Base-by-base conservation (phyloP, 2,113 vertebrate genomes). In the Megaceryle maxima region DNA sequence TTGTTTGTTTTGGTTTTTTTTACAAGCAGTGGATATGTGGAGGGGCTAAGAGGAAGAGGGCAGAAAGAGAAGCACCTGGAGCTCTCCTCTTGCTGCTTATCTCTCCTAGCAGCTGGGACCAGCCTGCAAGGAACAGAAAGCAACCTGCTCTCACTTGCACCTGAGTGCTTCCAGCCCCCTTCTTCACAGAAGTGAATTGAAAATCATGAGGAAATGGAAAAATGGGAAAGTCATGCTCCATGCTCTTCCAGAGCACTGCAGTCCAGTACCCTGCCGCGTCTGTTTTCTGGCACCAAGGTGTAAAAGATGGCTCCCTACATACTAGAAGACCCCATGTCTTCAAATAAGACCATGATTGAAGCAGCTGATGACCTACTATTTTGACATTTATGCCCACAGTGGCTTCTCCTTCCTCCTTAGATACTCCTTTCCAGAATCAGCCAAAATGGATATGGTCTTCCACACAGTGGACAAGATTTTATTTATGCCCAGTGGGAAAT, bases 391-490 rank as follows among this genome's bases (percentile, higher is more conserved):
- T 35, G 9, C 56, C 13, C 22, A 13, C 26, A 33, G 69, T 35
- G 15, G 33, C 70, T 80, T 93, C 55, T 85, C 68, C 82, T 84
- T 88, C 64, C 3, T 75, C 31, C 46, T 84, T 81, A 70, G 17
- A 37, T 60, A 16, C 2, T 9, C 55, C 26, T 29, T 90, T 90
- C 88, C 68, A 72, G 92, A 89, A 56, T 81, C 88, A 94, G 79
- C 73, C 92, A 82, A 84, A 97, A 93, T 16, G 35, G 84, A 93
- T 72, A 50, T 74, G 75, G n/a, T 89, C 82, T 96, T 97, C 29
- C 56, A 83, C 41, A 43, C 6, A 68, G 46, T 33, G n/a, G 31
- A 37, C 24, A 80, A 68, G 75, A 63, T 62, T 69, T 78, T 67
- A 39, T 62, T n/a, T 82, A 51, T 43, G 10, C n/a, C 24, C 67